Evolutionary conservation across 2,797 vertebrate genomes (phyloP), one percentile per base, ranked within the genome.

Genomic region (Psittacula derbiana): DNA sequence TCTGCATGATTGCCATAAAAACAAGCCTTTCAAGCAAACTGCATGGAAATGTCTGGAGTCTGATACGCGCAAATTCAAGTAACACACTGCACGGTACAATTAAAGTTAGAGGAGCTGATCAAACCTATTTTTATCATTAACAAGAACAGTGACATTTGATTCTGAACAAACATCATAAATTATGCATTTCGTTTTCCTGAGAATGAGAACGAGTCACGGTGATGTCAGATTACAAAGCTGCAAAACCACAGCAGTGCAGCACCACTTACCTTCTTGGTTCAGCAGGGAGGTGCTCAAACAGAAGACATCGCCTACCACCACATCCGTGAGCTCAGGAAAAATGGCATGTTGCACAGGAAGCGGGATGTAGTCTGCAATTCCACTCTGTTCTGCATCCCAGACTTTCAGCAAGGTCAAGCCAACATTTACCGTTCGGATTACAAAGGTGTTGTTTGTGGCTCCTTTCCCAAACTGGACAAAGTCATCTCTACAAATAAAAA

Each of bases 301-400:
- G 53, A 98, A 97, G 33, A 98, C 90, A 8, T 99, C 99, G 8
- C 99, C 99, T 49, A 99, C 97, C 62, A 99, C 97, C 17, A 96
- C 93, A 2, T 97, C 97, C 4, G 96, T 76, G 24, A 98, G 97
- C 4, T 98, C 97, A 1, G 98, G 99, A 46, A 97, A 95, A 80
- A 99, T 99, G 94, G 98, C 98, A 28, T 99, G 98, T 8, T 97
- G 98, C 5, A 99, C 99, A 1, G 99, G 99, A 65, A 99, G 95
- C 0, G 99, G 98, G 25, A 99, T 76, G 10, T 98, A 99, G 98
- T 99, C 99, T 0, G 98, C 98, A 85, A 99, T 97, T 4, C 98
- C 98, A 3, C 88, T 81, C 43, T 99, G 99, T 67, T 98, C 98
- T 0, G 55, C 60, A 76, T 99, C 99, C 98, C 98, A 98, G 55